A percentile compares a stretch with the other conserved stretches of the same genome.
Conservation (phyloP, 2,113 vertebrate species). For the Butorides virescens region DNA sequence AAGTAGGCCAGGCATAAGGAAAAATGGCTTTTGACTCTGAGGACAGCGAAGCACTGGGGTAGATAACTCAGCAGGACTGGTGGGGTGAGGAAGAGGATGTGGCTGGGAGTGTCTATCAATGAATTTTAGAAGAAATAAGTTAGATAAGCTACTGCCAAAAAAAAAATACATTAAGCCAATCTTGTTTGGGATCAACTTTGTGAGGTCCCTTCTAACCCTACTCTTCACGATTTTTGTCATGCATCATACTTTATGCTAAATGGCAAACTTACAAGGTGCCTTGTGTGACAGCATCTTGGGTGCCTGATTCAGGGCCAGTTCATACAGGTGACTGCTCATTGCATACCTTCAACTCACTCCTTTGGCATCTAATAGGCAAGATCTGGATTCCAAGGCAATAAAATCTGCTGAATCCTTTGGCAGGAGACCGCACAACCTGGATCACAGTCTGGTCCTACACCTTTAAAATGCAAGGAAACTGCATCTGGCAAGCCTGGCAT, state of each 20-base stretch:
- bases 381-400: neutral
- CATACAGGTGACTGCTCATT: neutral
- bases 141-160: neutral
- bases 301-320: neutral
- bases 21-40: neutral
- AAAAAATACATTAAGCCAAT: neutral
- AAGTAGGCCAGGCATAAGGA: neutral
- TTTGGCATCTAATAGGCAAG: neutral
- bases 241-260: neutral
- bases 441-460: neutral
- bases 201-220: neutral
- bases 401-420: neutral
- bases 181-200: neutral
- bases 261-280: neutral
- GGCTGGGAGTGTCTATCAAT: neutral
- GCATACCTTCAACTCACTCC: neutral
- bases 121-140: neutral
- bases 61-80: neutral
- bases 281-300: rapidly evolving
- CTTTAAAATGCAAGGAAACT: neutral
- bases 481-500: neutral
- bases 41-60: neutral
- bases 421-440: neutral
- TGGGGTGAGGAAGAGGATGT: neutral
- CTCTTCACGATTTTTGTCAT: neutral